Evolutionary conservation across 2,113 vertebrate genomes (phyloP).

Genomic region (Meleagris gallopavo): DNA sequence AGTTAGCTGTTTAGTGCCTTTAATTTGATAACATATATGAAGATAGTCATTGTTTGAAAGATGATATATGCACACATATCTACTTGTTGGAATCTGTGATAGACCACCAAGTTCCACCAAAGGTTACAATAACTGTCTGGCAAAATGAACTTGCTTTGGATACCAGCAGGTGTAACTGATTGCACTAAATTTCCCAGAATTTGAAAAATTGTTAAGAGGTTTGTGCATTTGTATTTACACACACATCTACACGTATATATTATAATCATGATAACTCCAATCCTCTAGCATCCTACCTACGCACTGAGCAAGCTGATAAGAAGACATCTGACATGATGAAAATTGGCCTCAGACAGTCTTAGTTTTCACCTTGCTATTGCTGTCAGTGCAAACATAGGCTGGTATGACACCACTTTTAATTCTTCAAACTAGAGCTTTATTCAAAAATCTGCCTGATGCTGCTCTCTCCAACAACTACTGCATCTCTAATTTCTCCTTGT

Average conservation of each 20-base stretch:
- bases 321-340: background rate
- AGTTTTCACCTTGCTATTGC: background rate
- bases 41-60: background rate
- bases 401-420: background rate
- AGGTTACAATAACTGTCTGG: background rate
- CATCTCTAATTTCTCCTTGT: background rate
- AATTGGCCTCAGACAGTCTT: background rate
- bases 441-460: background rate
- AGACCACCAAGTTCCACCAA: background rate
- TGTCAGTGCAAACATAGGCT: background rate
- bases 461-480: background rate
- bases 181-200: background rate
- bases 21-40: background rate
- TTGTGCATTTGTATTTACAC: background rate
- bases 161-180: background rate
- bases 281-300: background rate
- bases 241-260: no score
- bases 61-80: no score
- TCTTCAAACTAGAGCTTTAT: background rate
- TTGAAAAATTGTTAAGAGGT: background rate
- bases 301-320: background rate
- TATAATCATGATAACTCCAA: background rate
- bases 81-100: background rate
- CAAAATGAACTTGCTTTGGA: background rate
- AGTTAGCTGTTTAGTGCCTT: background rate